phyloP scores from a whole-genome alignment of 2,797 vertebrate species.

The Chanos chanos region DNA sequence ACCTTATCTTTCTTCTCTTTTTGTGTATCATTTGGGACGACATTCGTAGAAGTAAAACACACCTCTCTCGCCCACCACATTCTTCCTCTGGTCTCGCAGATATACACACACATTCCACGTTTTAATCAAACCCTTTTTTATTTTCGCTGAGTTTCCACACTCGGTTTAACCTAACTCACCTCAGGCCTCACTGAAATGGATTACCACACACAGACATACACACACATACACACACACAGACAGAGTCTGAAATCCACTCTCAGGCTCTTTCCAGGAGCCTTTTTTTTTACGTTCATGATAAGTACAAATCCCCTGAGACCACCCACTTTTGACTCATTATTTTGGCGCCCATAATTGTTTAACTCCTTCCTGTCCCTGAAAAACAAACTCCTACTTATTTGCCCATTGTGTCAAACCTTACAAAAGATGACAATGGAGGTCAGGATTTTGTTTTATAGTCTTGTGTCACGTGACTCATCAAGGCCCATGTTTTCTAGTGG shows the following conservation, averaged over 20 bases:
- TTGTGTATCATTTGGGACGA: slow-evolving; percentile 14
- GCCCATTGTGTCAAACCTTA: slow-evolving; percentile 25
- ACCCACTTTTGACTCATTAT: slow-evolving; percentile 51
- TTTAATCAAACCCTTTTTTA: slow-evolving; percentile 51
- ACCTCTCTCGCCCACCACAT: slow-evolving; percentile 39
- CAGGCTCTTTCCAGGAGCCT: slow-evolving; percentile 57
- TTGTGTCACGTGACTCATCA: slow-evolving; percentile 11
- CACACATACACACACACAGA: slow-evolving; percentile 21
- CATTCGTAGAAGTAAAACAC: slow-evolving; percentile 41
- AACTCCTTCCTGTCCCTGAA: slow-evolving; percentile 66
- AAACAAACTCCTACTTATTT: slow-evolving; percentile 48
- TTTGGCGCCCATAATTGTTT: slow-evolving; percentile 60
- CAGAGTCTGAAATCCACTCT: slow-evolving; percentile 45
- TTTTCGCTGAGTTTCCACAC: slow-evolving; percentile 44
- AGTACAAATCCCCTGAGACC: slow-evolving; percentile 58
- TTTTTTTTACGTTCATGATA: slow-evolving; percentile 55
- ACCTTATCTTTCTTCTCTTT: not conserved
- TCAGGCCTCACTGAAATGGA: slow-evolving; percentile 57
- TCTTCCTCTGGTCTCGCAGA: slow-evolving; percentile 40
- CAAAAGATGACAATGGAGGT: slow-evolving; percentile 41
- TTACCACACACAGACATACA: slow-evolving; percentile 34
- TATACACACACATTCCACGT: slow-evolving; percentile 49
- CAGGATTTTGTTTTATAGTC: slow-evolving; percentile 30
- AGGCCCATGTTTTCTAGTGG: slow-evolving; percentile 31
- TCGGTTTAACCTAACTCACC: slow-evolving; percentile 60